Conservation (phyloP, 2,888 invertebrate genomes). For the Lithophane ornitopus region DNA sequence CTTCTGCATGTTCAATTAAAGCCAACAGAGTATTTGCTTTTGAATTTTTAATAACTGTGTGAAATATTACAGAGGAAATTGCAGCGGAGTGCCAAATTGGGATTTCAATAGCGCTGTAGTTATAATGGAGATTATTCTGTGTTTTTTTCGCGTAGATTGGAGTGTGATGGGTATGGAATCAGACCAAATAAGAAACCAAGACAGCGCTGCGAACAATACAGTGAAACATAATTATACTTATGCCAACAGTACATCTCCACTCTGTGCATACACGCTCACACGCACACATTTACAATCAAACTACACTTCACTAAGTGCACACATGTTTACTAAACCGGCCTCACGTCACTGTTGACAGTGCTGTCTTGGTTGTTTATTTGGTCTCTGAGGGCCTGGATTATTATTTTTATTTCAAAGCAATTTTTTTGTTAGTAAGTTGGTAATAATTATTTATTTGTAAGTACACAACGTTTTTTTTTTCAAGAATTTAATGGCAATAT, state of each 20-base stretch:
- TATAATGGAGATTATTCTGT: constrained; percentile 11
- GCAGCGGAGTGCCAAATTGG: constrained; percentile 18
- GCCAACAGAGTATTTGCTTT: constrained; percentile 32
- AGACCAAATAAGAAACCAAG: too few species aligned
- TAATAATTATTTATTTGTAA: neutral
- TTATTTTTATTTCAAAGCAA: neutral
- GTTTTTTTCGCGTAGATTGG: neutral
- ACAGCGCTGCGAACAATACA: too few species aligned
- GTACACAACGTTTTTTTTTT: too few species aligned
- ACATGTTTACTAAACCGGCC: too few species aligned
- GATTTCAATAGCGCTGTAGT: constrained; percentile 20
- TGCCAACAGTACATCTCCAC: too few species aligned
- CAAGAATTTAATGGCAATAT: neutral
- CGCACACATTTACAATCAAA: too few species aligned
- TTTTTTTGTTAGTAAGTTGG: neutral
- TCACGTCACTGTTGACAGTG: too few species aligned
- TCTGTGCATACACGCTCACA: too few species aligned
- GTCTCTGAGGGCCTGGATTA: neutral
- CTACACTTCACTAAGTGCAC: too few species aligned
- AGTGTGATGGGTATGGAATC: neutral
- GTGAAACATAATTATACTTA: too few species aligned
- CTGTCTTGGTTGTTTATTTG: too few species aligned
- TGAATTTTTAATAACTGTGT: constrained; percentile 46
- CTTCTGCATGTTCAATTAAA: constrained; percentile 28
- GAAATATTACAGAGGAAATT: constrained; percentile 29